Evolutionary conservation across 1,140 invertebrate genomes (phyloP), one percentile per base, ranked within the genome.

Genomic region (Polyergus mexicanus): DNA sequence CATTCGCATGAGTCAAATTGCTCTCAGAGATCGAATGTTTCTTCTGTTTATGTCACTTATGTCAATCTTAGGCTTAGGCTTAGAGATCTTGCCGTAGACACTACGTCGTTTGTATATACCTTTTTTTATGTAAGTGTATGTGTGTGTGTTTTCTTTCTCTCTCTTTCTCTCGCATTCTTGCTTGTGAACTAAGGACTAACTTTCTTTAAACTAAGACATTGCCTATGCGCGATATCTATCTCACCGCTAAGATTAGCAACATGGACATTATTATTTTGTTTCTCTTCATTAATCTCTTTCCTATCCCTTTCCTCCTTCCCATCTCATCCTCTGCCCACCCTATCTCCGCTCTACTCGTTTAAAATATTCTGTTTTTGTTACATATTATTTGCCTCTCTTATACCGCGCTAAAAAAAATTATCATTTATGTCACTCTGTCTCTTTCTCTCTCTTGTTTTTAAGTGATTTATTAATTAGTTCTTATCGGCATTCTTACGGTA

Each of bases 261-360:
- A 92, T 92, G 91, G 92, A 92, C 92, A 91, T 91, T 91, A 88
- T 90, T 90, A 87, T 87, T 89, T 87, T 78, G 84, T 84, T 68
- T 83, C 62, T 86, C 51, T 71, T 62, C 32, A 51, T 78, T 78
- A 28, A 51, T 71, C 32, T 77, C 41, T 84, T 54, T 68, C 60
- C 10, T 16, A 54, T 13, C 16, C 38, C 11, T 1, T 74, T 41
- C 11, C 62, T 7, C 32, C 68, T 47, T n/a, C 44, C 71, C 47
- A 51, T 47, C 13, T 47, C 13, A 47, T 47, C 13, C 54, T 32
- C 5, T 58, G n/a, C n/a, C 19, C 54, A 25, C 10, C 74, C 72
- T 28, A 62, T 8, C 22, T 44, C 3, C 25, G 3, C 51, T 47
- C 28, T 25, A 72, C 51, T 56, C 87, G 51, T 87, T 91, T 66